phyloP scores from a whole-genome alignment of 1,140 invertebrate species.

The Zaprionus taronus region DNA sequence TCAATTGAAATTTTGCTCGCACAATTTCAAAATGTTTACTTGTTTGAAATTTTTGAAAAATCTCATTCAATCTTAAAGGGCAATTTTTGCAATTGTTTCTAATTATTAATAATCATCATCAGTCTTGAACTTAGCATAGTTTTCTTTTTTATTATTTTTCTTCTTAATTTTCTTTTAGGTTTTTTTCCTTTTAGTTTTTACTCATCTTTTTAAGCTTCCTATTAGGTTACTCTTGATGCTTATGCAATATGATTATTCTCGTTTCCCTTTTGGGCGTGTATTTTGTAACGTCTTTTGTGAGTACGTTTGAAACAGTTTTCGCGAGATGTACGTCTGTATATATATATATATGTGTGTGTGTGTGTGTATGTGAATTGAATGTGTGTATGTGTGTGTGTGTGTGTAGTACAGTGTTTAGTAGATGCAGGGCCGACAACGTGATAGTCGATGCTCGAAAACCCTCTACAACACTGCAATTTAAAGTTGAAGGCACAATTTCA shows the following conservation, averaged over 20 bases:
- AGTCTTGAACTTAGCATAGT: conserved; percentile 83
- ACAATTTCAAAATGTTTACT: conserved; percentile 46
- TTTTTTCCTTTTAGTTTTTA: conserved; percentile 21
- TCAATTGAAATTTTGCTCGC: conserved; percentile 39
- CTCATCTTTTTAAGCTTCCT: conserved; percentile 5
- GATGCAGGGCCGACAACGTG: conserved; percentile 22
- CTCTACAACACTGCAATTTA: conserved; percentile 55
- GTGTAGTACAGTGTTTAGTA: conserved; percentile 20
- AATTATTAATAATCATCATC: conserved; percentile 83
- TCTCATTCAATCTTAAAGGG: conserved; percentile 36
- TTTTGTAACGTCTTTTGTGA: conserved; percentile 54
- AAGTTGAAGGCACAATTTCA: conserved; percentile 80
- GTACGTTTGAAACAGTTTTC: conserved; percentile 29
- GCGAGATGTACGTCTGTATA: not conserved
- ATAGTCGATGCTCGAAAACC: conserved; percentile 39
- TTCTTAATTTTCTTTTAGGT: conserved; percentile 24
- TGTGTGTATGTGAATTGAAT: conserved; percentile 10
- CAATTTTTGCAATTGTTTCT: conserved; percentile 49
- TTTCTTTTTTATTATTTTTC: conserved; percentile 33
- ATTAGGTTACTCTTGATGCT: not conserved
- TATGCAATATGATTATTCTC: conserved; percentile 6
- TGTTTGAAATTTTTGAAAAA: conserved; percentile 66
- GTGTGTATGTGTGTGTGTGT: conserved; percentile 1
- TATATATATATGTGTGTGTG: not conserved
- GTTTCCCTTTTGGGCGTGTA: conserved; percentile 14